Conservation (phyloP, 2,113 vertebrate genomes). For the Macquaria australasica region DNA sequence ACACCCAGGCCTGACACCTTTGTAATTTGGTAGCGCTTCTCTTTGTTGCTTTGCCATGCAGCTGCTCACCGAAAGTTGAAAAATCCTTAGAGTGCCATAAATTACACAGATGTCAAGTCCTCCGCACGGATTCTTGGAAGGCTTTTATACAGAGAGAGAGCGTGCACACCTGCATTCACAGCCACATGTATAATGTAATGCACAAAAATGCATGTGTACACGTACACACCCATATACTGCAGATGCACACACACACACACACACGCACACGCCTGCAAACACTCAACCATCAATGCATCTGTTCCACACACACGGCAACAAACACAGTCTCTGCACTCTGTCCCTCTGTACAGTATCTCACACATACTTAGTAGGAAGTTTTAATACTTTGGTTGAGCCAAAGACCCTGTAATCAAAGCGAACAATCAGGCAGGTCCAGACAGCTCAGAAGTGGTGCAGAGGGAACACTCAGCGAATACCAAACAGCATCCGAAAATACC, state of each 20-base stretch:
- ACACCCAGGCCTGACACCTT: slow-evolving; percentile 38
- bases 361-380: slow-evolving; percentile 36
- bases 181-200: neutral
- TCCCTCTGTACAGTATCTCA: neutral
- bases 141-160: slow-evolving; percentile 33
- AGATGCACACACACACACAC: neutral
- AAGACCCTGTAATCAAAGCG: slow-evolving; percentile 69
- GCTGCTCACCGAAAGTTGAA: slow-evolving; percentile 65
- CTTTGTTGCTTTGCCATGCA: slow-evolving; percentile 70
- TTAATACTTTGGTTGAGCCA: slow-evolving; percentile 24
- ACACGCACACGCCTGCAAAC: neutral
- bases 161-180: slow-evolving; percentile 57
- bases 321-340: neutral
- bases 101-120: slow-evolving; percentile 62
- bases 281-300: neutral
- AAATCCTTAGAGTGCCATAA: slow-evolving; percentile 66
- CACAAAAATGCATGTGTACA: slow-evolving; percentile 10
- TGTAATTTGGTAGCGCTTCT: slow-evolving; percentile 50
- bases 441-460: slow-evolving; percentile 37
- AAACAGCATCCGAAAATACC: slow-evolving; percentile 52
- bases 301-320: slow-evolving; percentile 2
- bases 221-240: neutral
- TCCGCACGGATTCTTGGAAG: slow-evolving; percentile 51
- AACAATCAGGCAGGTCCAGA: slow-evolving; percentile 74
- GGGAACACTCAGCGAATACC: slow-evolving; percentile 34